Conservation (phyloP, 1,140 invertebrate genomes). For the Drosophila bocqueti region DNA sequence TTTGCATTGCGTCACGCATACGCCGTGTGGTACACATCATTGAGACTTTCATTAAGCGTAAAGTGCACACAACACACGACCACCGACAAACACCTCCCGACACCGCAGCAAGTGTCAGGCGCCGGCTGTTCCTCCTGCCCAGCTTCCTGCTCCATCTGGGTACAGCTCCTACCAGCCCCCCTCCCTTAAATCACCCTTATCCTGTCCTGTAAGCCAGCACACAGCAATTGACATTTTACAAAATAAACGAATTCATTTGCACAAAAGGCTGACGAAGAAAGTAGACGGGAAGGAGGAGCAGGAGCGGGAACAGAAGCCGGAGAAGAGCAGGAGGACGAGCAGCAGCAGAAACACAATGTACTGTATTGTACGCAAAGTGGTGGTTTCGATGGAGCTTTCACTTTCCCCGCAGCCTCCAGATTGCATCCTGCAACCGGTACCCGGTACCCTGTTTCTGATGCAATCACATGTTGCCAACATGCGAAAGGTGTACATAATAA, state of each 20-base stretch:
- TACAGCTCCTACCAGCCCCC: neutral
- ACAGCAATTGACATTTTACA: conserved; percentile 82
- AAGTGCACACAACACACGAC: conserved; percentile 63
- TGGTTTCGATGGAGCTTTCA: conserved; percentile 58
- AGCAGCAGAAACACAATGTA: conserved; percentile 38
- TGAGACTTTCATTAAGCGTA: conserved; percentile 74
- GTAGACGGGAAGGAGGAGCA: conserved; percentile 9
- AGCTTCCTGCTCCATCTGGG: conserved; percentile 2
- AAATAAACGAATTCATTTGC: conserved; percentile 83
- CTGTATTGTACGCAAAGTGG: conserved; percentile 31
- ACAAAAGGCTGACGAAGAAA: conserved; percentile 54
- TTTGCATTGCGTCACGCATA: conserved; percentile 55
- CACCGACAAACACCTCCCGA: conserved; percentile 27
- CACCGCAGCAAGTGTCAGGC: conserved; percentile 63
- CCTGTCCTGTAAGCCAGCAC: conserved; percentile 52
- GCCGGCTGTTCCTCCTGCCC: conserved; percentile 31
- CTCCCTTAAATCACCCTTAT: conserved; percentile 12
- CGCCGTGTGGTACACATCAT: conserved; percentile 58
- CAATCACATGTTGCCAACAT: conserved; percentile 82
- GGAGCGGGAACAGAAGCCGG: neutral
- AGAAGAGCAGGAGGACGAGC: conserved; percentile 2
- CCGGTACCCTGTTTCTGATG: conserved; percentile 41
- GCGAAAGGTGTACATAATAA: conserved; percentile 81
- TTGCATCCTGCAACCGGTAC: conserved; percentile 6
- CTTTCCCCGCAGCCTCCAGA: conserved; percentile 40